Evolutionary conservation across 2,888 invertebrate species (phyloP).

Genomic region (Sinelater perroti): DNA sequence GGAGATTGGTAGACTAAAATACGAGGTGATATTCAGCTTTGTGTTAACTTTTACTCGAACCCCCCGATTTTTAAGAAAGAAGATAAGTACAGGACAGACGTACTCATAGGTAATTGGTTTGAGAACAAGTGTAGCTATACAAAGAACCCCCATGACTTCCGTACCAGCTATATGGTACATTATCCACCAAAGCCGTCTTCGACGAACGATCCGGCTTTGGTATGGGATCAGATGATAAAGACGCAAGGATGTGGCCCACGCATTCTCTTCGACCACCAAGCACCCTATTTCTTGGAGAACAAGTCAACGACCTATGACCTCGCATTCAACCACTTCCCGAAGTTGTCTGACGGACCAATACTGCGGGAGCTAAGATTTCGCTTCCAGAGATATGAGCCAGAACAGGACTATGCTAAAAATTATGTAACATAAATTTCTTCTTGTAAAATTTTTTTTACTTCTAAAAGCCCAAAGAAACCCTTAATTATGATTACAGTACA

Average conservation of each 20-base stretch:
- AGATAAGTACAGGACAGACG: slow-evolving; percentile 13
- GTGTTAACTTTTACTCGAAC: not conserved
- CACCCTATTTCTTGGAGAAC: slow-evolving; percentile 28
- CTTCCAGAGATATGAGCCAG: slow-evolving; percentile 29
- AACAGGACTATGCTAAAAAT: slow-evolving; percentile 29
- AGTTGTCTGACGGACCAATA: slow-evolving; percentile 16
- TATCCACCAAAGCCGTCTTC: slow-evolving; percentile 25
- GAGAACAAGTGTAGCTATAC: slow-evolving; percentile 17
- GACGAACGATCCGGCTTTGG: slow-evolving; percentile 17
- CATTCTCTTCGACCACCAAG: slow-evolving; percentile 29
- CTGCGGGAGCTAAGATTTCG: slow-evolving; percentile 16
- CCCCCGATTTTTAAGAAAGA: too few relatives aligned
- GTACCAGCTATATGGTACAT: slow-evolving; percentile 10
- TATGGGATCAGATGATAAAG: slow-evolving; percentile 23
- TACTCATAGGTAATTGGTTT: slow-evolving; percentile 29
- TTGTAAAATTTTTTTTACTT: too few relatives aligned
- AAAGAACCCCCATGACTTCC: slow-evolving; percentile 27
- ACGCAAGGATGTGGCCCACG: slow-evolving; percentile 29
- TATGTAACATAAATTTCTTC: slow-evolving; percentile 10
- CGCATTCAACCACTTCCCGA: slow-evolving; percentile 25
- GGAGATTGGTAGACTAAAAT: slow-evolving; percentile 6
- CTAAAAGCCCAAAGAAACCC: not conserved
- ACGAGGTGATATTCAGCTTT: not conserved
- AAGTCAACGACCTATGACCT: slow-evolving; percentile 29
- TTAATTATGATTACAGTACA: too few relatives aligned